Evolutionary conservation across 2,888 invertebrate genomes (phyloP).

Genomic region (Sarcophaga subvicina): DNA sequence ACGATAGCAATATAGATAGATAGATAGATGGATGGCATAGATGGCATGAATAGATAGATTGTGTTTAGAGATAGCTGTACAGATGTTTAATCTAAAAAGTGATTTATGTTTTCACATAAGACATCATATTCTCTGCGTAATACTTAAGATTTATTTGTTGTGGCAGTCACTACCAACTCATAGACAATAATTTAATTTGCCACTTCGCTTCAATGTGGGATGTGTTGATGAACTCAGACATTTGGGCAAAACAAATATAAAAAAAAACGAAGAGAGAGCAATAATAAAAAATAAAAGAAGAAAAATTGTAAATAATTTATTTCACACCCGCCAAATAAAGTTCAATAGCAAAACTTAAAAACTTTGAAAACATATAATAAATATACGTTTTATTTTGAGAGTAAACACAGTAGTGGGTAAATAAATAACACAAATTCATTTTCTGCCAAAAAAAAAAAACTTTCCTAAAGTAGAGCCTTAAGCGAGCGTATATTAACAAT

Average conservation of each 20-base stretch:
- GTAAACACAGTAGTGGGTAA: neutral
- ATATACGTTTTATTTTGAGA: neutral
- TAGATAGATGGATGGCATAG: no score
- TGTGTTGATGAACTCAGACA: conserved; percentile 29
- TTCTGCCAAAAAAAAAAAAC: no score
- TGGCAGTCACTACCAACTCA: conserved; percentile 29
- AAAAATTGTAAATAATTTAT: conserved; percentile 17
- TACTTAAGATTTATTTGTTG: conserved; percentile 44
- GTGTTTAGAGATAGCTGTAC: neutral
- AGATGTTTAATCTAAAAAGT: conserved; percentile 54
- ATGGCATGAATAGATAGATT: neutral
- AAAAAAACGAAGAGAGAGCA: no score
- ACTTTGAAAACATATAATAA: neutral
- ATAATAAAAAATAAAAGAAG: conserved; percentile 2
- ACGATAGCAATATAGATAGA: no score
- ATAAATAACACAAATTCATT: no score
- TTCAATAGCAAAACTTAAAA: conserved; percentile 51
- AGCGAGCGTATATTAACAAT: no score
- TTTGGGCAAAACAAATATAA: neutral
- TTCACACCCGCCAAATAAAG: conserved; percentile 52
- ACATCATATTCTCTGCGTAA: conserved; percentile 56
- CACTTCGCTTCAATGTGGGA: conserved; percentile 20
- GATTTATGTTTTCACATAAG: conserved; percentile 61
- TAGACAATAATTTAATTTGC: conserved; percentile 62
- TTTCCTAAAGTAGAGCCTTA: no score